Conservation (phyloP, 2,888 invertebrate genomes). For the Cryptus armator region DNA sequence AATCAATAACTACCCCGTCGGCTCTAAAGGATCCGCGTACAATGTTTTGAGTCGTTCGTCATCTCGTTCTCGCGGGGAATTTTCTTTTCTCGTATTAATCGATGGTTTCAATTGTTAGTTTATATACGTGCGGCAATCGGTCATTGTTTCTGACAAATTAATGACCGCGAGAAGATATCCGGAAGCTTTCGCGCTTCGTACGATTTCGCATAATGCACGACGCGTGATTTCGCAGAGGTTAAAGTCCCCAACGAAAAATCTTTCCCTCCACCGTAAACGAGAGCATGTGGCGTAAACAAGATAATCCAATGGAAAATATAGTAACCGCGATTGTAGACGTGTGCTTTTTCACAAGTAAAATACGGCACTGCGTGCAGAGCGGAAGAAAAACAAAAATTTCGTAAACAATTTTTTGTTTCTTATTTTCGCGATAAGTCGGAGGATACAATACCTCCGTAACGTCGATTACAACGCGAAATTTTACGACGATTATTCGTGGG, state of each 20-base stretch:
- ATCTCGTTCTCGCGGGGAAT: slow-evolving; percentile 30
- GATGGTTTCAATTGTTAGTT: not conserved
- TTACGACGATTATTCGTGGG: not conserved
- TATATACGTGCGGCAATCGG: not conserved
- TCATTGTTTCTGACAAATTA: slow-evolving; percentile 14
- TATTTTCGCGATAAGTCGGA: not conserved
- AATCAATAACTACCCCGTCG: slow-evolving; percentile 78
- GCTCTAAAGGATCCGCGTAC: slow-evolving; percentile 69
- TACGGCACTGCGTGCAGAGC: slow-evolving; percentile 36
- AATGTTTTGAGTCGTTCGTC: slow-evolving; percentile 26
- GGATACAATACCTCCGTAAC: not conserved
- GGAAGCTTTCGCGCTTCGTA: not conserved
- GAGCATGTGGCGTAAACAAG: slow-evolving; percentile 67
- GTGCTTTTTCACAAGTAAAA: slow-evolving; percentile 51
- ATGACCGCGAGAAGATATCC: slow-evolving; percentile 6
- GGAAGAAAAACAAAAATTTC: slow-evolving; percentile 58
- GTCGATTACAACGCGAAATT: not conserved
- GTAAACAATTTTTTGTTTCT: slow-evolving; percentile 35
- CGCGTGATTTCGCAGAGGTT: slow-evolving; percentile 56
- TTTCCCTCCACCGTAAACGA: slow-evolving; percentile 31
- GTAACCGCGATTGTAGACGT: slow-evolving; percentile 46
- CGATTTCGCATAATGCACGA: not conserved
- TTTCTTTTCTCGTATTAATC: slow-evolving; percentile 13
- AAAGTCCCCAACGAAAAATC: slow-evolving; percentile 41
- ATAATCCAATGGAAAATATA: slow-evolving; percentile 45